phyloP scores from a whole-genome alignment of 2,888 invertebrate genomes.

The Lucinisca nassula region DNA sequence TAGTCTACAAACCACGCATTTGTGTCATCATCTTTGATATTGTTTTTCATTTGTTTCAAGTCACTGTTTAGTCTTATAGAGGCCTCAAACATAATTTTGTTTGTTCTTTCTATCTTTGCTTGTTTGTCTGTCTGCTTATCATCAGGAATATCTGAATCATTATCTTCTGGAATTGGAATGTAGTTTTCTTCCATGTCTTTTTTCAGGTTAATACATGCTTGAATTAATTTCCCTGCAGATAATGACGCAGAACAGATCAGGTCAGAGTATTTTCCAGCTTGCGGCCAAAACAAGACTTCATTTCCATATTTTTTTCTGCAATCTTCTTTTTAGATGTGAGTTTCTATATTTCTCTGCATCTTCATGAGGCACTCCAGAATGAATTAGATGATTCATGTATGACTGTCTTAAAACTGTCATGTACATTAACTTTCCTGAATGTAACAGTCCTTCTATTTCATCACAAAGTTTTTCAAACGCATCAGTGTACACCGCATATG shows the following conservation, averaged over 20 bases:
- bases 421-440: not conserved
- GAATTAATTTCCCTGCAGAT: not conserved
- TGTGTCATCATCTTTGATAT: too few relatives aligned
- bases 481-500: not conserved
- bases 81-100: not conserved
- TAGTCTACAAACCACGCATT: too few relatives aligned
- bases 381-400: not conserved
- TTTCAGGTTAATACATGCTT: not conserved
- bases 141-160: not conserved
- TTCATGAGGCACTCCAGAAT: not conserved
- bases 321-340: not conserved
- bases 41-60: not conserved
- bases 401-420: not conserved
- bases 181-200: not conserved
- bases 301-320: not conserved
- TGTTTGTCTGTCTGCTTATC: not conserved
- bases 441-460: not conserved
- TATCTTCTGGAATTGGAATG: not conserved
- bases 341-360: not conserved
- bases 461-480: not conserved
- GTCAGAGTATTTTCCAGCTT: not conserved
- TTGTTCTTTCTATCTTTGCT: not conserved
- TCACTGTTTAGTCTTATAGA: not conserved
- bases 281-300: not conserved
- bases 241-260: not conserved